Evolutionary conservation across 2,797 vertebrate genomes (phyloP), one percentile per base, ranked within the genome.

Genomic region (Peromyscus nudipes): DNA sequence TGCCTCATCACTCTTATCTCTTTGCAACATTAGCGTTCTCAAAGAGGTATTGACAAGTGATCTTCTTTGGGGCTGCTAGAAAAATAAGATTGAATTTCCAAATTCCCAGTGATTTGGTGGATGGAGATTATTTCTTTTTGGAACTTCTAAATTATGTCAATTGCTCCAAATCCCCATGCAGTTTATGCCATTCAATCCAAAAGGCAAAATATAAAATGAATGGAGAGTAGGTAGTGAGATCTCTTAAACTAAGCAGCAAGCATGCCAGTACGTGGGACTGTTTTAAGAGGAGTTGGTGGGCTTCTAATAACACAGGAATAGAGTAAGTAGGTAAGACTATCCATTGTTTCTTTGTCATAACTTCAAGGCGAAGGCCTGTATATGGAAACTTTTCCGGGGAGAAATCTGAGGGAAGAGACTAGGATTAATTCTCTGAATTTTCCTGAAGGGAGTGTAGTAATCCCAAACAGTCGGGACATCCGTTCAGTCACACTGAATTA

Each of bases 41-140:
- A 95, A 57, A 81, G 94, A 92, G 75, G 62, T 85, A 82, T 73
- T 88, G 85, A 76, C 55, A 55, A 49, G n/a, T 31, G 46, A 86
- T 92, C 76, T 79, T 31, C 65, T 92, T 75, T 46, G 37, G 25
- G 71, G 52, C 85, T 75, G 84, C 49, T 60, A 80, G 83, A 65
- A 80, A 82, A 96, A 93, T 17, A 75, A 52, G 46, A 86, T 60
- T 94, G 91, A 91, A 77, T 94, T 92, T 86, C 96, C 55, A 96
- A 96, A 85, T 77, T 77, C 86, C 90, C 6, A 67, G 31, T 83
- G 82, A 86, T 96, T 94, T 91, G 49, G 75, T 89, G 71, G 71
- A 79, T 92, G 49, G 31, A 87, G 12, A 80, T 84, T 77, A 43
- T 89, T 94, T 80, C 25, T 89, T 79, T 77, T 95, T 49, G 93